Conservation (phyloP, 2,797 vertebrate species). For the Cetoscarus ocellatus region DNA sequence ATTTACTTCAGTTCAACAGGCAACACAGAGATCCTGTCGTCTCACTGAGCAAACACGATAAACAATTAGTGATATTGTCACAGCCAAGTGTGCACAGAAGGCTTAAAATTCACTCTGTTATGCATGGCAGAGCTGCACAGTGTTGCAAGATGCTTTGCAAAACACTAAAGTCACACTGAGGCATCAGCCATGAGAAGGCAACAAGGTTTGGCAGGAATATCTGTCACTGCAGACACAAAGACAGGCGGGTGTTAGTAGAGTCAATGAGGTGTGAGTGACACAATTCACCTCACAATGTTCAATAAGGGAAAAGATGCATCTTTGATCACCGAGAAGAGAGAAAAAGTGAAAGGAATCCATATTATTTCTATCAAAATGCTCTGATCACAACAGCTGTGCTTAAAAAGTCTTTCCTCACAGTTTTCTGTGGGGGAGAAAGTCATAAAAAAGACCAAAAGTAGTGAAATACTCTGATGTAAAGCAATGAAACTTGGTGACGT, state of each 20-base stretch:
- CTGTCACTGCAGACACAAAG: constrained; percentile 53
- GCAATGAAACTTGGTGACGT: constrained; percentile 21
- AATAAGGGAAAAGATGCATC: not conserved
- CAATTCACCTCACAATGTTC: constrained; percentile 14
- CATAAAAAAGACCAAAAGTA: constrained; percentile 37
- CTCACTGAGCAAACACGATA: no score
- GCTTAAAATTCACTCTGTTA: constrained; percentile 18
- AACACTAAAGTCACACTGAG: constrained; percentile 17
- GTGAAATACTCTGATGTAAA: constrained; percentile 27
- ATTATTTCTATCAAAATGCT: not conserved
- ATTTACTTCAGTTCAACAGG: no score
- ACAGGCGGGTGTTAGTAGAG: constrained; percentile 38
- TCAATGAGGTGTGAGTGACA: constrained; percentile 41
- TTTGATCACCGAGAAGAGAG: not conserved
- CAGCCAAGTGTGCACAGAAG: not conserved
- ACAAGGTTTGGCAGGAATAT: constrained; percentile 54
- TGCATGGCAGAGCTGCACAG: constrained; percentile 7
- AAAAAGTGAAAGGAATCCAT: constrained; percentile 3
- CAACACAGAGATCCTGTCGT: no score
- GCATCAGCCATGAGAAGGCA: constrained; percentile 40
- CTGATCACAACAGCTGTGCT: not conserved
- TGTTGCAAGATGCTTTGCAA: constrained; percentile 14
- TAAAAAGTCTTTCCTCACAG: not conserved
- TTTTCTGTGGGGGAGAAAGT: not conserved
- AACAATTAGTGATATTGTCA: not conserved